Conservation (phyloP, 2,797 vertebrate genomes). For the Dicrostonyx torquatus region DNA sequence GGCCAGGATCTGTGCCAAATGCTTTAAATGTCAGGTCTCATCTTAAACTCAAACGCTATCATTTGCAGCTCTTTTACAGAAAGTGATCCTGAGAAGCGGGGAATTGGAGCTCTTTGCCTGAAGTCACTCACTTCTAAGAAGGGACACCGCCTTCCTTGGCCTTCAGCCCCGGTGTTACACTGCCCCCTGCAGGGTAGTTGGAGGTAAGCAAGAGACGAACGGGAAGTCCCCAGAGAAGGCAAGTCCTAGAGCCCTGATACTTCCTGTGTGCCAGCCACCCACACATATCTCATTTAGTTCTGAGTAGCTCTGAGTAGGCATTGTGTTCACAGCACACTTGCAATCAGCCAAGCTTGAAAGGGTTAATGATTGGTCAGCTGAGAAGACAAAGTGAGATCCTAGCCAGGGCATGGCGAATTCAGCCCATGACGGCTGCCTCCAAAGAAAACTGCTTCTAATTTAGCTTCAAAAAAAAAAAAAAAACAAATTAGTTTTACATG, state of each 20-base stretch:
- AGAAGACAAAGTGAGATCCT: not conserved
- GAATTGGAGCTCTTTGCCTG: constrained; percentile 60
- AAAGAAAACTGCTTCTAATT: not conserved
- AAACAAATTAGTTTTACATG: not conserved
- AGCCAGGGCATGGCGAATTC: not conserved
- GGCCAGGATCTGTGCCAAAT: constrained; percentile 46
- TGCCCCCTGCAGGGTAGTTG: constrained; percentile 20
- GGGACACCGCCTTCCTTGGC: not conserved
- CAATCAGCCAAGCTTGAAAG: not conserved
- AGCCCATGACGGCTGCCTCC: not conserved
- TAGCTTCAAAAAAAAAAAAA: not conserved
- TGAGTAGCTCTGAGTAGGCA: not conserved
- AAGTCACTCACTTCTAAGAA: constrained; percentile 34
- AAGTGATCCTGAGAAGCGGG: constrained; percentile 50
- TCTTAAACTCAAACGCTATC: constrained; percentile 61
- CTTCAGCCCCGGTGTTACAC: constrained; percentile 41
- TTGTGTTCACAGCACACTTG: not conserved
- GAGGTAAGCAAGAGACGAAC: not conserved
- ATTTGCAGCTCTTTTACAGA: constrained; percentile 41
- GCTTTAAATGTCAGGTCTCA: constrained; percentile 51
- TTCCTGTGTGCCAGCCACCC: not conserved
- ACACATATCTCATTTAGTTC: not conserved
- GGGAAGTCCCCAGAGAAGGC: not conserved
- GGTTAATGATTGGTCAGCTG: not conserved
- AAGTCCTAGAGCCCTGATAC: not conserved